These are phyloP conservation scores for Paradoxurus hermaphroditus DNA, from an alignment of 2,113 vertebrate species.

Conservation along the genomic window DNA sequence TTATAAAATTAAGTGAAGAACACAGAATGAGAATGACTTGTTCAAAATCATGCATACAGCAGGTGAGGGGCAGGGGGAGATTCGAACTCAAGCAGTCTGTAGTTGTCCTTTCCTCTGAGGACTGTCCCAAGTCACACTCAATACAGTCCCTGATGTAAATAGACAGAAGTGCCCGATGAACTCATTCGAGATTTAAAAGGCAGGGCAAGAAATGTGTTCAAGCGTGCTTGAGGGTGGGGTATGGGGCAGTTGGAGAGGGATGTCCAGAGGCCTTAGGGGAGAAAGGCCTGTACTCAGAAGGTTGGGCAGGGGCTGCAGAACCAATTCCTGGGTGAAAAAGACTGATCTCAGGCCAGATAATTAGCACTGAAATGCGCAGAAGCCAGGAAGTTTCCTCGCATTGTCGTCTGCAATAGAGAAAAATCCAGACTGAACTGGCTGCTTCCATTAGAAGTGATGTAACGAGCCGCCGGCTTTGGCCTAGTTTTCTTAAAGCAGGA, in stretches of 20 bases:
- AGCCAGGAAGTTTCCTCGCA: slow-evolving; percentile 44
- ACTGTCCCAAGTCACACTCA: background rate
- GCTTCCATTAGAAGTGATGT: slow-evolving; percentile 74
- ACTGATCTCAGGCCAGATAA: slow-evolving; percentile 20
- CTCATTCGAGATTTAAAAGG: background rate
- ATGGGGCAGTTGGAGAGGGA: background rate
- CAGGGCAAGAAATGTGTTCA: background rate
- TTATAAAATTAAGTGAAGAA: slow-evolving; percentile 9
- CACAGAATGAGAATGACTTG: background rate
- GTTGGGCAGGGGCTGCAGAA: background rate
- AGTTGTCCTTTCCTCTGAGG: background rate
- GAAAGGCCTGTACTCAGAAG: background rate
- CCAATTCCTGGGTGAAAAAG: background rate
- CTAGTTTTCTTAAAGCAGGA: slow-evolving; percentile 71
- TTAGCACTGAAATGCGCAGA: background rate
- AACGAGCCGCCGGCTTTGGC: slow-evolving; percentile 70
- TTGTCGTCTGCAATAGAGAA: slow-evolving; percentile 53
- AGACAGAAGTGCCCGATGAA: background rate
- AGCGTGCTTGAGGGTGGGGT: background rate
- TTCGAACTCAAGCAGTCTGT: background rate
- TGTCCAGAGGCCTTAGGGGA: background rate
- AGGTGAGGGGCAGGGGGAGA: background rate
- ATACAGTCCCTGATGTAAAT: background rate
- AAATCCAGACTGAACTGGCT: slow-evolving; percentile 74
- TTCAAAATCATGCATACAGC: background rate